Percentiles rank a stretch among this genome's conserved stretches.
Evolutionary conservation across 1,140 invertebrate genomes (phyloP).

Genomic region (Drosophila quadrilineata): DNA sequence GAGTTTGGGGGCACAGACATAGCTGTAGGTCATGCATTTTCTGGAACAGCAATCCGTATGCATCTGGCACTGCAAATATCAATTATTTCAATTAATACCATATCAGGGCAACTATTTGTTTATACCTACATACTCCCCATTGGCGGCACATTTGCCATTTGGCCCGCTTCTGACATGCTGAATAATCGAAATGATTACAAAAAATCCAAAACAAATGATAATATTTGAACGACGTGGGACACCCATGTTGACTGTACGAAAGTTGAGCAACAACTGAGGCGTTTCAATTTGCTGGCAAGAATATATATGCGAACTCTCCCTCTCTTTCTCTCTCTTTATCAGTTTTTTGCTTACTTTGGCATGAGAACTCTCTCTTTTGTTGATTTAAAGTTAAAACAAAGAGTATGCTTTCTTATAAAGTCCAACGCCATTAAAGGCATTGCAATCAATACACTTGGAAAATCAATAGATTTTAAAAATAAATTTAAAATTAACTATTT

Average conservation of each 20-base stretch:
- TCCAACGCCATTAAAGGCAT: too few species aligned
- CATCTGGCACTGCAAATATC: constrained; percentile 51
- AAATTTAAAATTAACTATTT: too few species aligned
- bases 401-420: too few species aligned
- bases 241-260: constrained; percentile 44
- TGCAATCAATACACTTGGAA: too few species aligned
- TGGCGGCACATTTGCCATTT: constrained; percentile 23
- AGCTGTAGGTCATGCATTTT: constrained; percentile 66
- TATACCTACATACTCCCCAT: constrained; percentile 57
- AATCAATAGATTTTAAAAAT: too few species aligned
- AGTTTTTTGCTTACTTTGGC: too few species aligned
- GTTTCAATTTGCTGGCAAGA: neutral
- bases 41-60: constrained; percentile 68
- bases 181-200: constrained; percentile 5
- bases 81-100: neutral
- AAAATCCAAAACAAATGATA: constrained; percentile 7
- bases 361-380: too few species aligned
- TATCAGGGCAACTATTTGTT: too few species aligned
- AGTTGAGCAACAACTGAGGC: constrained; percentile 41
- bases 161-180: neutral
- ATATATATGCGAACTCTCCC: too few species aligned
- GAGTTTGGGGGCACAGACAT: constrained; percentile 33
- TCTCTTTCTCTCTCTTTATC: too few species aligned
- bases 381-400: too few species aligned
- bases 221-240: neutral